These are phyloP conservation scores for Drosophila mimica DNA, from an alignment of 2,888 invertebrate species.

Conservation along the genomic window DNA sequence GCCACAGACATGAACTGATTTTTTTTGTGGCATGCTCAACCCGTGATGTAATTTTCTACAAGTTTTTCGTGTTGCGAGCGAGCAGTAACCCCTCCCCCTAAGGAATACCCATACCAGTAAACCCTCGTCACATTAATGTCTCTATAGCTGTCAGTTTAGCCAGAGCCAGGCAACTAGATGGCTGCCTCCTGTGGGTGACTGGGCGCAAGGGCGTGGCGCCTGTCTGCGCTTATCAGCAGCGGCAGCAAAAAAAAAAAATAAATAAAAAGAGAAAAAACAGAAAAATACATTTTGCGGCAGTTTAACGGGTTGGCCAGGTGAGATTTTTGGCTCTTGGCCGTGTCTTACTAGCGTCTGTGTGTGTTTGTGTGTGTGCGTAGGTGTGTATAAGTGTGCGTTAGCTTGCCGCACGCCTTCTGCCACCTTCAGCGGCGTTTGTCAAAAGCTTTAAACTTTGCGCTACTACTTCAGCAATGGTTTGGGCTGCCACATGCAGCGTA, in stretches of 20 bases:
- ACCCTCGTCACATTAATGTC: conserved; percentile 81
- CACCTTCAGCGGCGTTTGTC: conserved; percentile 44
- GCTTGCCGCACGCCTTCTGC: conserved; percentile 54
- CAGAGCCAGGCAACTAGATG: conserved; percentile 36
- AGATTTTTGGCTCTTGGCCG: conserved; percentile 11
- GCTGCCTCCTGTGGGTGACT: conserved; percentile 9
- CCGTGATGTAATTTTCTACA: conserved; percentile 68
- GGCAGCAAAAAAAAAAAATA: conserved; percentile 12
- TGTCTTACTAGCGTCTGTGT: not conserved
- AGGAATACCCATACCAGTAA: conserved; percentile 22
- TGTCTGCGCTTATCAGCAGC: conserved; percentile 68
- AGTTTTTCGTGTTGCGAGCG: conserved; percentile 52
- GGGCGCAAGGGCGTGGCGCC: conserved; percentile 42
- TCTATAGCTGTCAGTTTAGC: conserved; percentile 80
- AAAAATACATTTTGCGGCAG: conserved; percentile 66
- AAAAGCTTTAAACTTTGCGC: conserved; percentile 62
- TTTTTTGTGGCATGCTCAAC: conserved; percentile 24
- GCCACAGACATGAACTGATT: conserved; percentile 66
- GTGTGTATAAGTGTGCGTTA: conserved; percentile 64
- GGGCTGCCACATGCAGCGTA: conserved; percentile 46
- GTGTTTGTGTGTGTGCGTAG: conserved; percentile 9
- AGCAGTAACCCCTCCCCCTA: conserved; percentile 17
- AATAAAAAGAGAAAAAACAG: not conserved
- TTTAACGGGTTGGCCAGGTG: conserved; percentile 71
- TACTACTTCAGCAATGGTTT: conserved; percentile 24